Evolutionary conservation across 2,797 vertebrate genomes (phyloP).

Genomic region (Diglossa cyanea): DNA sequence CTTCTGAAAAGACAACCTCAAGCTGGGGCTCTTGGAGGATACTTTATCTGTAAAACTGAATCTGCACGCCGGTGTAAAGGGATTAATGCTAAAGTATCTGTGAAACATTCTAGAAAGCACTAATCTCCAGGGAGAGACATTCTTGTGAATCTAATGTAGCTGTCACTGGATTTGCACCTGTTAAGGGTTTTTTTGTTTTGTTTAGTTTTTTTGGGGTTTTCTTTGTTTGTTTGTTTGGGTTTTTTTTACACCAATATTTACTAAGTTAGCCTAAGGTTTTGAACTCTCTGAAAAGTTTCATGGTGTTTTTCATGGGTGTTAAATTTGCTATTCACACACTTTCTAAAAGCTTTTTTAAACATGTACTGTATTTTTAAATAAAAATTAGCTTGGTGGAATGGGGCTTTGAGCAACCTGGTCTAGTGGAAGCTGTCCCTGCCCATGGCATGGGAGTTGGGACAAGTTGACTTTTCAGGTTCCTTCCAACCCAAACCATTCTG

Average conservation of each 20-base stretch:
- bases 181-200: neutral
- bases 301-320: neutral
- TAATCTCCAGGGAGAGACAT: neutral
- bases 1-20: neutral
- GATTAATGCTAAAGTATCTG: neutral
- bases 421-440: neutral
- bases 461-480: neutral
- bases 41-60: neutral
- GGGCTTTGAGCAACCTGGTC: neutral
- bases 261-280: neutral
- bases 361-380: neutral
- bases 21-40: neutral
- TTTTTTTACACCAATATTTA: neutral
- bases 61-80: neutral
- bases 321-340: neutral
- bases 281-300: neutral
- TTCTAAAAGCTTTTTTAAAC: neutral
- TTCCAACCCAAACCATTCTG: neutral
- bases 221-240: too few relatives aligned
- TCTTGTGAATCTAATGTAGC: neutral
- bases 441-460: neutral
- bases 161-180: neutral
- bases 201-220: too few relatives aligned
- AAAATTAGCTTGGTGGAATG: neutral
- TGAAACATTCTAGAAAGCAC: neutral